These are phyloP conservation scores for Drosophila virilis DNA, from an alignment of 1,140 invertebrate genomes.

Conservation along the genomic window DNA sequence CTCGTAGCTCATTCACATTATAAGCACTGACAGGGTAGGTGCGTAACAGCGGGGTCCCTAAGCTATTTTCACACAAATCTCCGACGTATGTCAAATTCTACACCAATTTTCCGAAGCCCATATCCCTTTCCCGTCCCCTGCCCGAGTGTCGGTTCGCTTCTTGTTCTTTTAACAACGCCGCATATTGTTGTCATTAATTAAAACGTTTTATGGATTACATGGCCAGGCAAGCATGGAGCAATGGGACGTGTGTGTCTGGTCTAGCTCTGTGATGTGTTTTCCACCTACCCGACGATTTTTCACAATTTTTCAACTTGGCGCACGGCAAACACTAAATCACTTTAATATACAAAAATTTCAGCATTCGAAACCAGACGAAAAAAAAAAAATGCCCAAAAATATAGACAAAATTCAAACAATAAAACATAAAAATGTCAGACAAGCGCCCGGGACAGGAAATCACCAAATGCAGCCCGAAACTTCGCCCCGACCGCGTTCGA, in stretches of 20 bases:
- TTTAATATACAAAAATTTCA: conserved; percentile 79
- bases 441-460: conserved; percentile 65
- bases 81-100: conserved; percentile 56
- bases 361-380: conserved; percentile 18
- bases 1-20: conserved; percentile 64
- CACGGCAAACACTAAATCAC: conserved; percentile 68
- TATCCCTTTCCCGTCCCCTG: neutral
- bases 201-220: conserved; percentile 82
- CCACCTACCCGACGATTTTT: conserved; percentile 63
- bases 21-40: conserved; percentile 39
- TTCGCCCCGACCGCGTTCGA: conserved; percentile 30
- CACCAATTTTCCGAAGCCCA: conserved; percentile 32
- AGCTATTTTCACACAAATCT: conserved; percentile 66
- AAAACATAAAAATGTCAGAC: conserved; percentile 79
- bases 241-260: conserved; percentile 11
- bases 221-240: conserved; percentile 48
- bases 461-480: conserved; percentile 35
- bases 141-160: neutral
- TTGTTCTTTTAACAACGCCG: conserved; percentile 66
- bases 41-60: conserved; percentile 22
- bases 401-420: conserved; percentile 67
- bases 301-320: conserved; percentile 74
- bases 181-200: conserved; percentile 83
- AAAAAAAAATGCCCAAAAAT: conserved; percentile 18
- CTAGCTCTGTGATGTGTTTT: conserved; percentile 38